These are phyloP conservation scores for Ruditapes philippinarum DNA, from an alignment of 1,140 invertebrate species.

Conservation along the genomic window DNA sequence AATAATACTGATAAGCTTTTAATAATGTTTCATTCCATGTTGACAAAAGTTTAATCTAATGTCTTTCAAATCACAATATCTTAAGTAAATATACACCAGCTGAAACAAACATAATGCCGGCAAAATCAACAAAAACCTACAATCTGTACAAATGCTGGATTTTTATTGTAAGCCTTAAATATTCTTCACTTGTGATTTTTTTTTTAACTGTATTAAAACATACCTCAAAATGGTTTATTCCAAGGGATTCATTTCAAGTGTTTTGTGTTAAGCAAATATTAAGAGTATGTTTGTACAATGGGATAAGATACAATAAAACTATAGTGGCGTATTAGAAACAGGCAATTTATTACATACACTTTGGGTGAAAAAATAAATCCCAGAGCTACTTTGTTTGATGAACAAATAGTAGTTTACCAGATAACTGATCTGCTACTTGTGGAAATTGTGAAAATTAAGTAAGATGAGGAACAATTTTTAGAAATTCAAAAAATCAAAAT, in stretches of 20 bases:
- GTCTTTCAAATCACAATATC: slow-evolving; percentile 15
- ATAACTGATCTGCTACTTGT: too few species aligned
- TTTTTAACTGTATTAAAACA: too few species aligned
- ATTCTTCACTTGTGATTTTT: too few species aligned
- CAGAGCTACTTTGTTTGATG: neutral
- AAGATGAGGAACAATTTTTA: too few species aligned
- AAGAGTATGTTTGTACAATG: slow-evolving; percentile 9
- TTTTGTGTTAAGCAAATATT: neutral
- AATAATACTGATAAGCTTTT: neutral
- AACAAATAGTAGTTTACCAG: too few species aligned
- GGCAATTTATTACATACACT: slow-evolving; percentile 1
- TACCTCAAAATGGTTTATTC: too few species aligned
- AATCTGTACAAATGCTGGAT: neutral
- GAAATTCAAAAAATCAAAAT: too few species aligned
- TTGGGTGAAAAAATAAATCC: slow-evolving; percentile 8
- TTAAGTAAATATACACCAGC: slow-evolving; percentile 27
- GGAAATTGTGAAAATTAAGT: too few species aligned
- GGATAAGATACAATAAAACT: slow-evolving; percentile 6
- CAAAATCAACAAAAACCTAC: neutral
- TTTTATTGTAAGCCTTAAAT: too few species aligned
- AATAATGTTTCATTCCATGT: neutral
- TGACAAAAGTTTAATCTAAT: neutral
- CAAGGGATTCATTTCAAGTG: too few species aligned
- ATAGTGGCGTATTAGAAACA: neutral
- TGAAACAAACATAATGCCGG: neutral